Base-by-base conservation (phyloP, 2,888 invertebrate genomes). In the Rhyacophila evoluta region DNA sequence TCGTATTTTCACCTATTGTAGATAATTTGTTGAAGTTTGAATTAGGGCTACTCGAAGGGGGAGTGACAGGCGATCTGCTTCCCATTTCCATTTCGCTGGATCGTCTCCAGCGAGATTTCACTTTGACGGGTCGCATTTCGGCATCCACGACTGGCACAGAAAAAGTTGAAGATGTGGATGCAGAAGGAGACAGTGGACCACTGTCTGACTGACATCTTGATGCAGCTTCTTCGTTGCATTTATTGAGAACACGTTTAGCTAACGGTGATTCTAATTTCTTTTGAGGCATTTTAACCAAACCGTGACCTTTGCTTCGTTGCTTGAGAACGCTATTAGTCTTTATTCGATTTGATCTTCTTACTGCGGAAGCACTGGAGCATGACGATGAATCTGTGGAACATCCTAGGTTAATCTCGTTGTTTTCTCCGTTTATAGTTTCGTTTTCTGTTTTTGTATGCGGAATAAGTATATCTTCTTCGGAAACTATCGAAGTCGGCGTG, bases 71-170 rank as follows among this genome's bases (percentile, higher is more conserved):
- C n/a, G 89, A 88, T 81, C 84, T 85, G 27, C 88, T 87, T 6
- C 88, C 88, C 92, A 93, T 93, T 86, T 94, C 94, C 77, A 94
- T 86, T 84, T 95, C 95, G 86, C 94, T 93, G 0, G 94, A 94
- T 81, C 94, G 87, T 79, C 94, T 87, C 95, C 95, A 95, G 10
- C 95, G 89, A 10, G 94, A 94, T 85, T 95, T 95, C 0, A 95
- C 94, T 88, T 95, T 95, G 0, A 94, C 94, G 1, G 94, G 94
- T 88, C 93, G 94, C 75, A 90, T 90, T 74, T 89, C 89, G 72
- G 88, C 87, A 39, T 91, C 87, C 25, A 88, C 87, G 75, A 88
- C 88, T 74, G 89, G 87, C 70, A 81, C 77, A 27, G 87, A 86
- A 41, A 89, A 88, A 79, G 87, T 87, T 12, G 88, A 86, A 75